These are phyloP conservation scores for Podargus strigoides DNA, from an alignment of 2,797 vertebrate genomes.

Conservation along the genomic window DNA sequence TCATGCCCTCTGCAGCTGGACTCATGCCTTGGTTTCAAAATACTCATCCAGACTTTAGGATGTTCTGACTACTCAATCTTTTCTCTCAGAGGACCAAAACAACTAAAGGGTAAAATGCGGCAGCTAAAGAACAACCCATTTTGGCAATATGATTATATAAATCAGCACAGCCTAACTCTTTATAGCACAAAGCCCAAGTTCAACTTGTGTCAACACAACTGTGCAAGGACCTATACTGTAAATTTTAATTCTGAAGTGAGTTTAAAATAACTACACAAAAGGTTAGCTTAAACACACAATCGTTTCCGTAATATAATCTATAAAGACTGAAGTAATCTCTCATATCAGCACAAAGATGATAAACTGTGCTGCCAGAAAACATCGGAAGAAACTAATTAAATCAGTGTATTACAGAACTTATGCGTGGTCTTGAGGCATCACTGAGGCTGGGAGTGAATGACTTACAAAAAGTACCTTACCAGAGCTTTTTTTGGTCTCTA, in stretches of 20 bases:
- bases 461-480: not conserved
- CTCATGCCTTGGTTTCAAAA: not conserved
- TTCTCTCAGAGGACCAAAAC: not conserved
- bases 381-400: not conserved
- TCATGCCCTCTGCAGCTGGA: not conserved
- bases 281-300: not conserved
- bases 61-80: not conserved
- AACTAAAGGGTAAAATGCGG: not conserved
- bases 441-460: not conserved
- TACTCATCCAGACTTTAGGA: not conserved
- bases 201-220: not conserved
- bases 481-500: not conserved
- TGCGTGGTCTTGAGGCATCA: not conserved
- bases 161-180: not conserved
- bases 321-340: not conserved
- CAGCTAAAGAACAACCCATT: not conserved
- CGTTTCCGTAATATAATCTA: not conserved
- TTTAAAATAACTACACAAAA: not conserved
- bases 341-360: not conserved
- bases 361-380: not conserved
- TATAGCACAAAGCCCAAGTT: not conserved
- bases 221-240: not conserved
- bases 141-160: not conserved
- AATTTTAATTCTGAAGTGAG: not conserved
- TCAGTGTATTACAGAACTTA: not conserved